Evolutionary conservation across 2,113 vertebrate species (phyloP).

Genomic region (Dissostichus mawsoni): DNA sequence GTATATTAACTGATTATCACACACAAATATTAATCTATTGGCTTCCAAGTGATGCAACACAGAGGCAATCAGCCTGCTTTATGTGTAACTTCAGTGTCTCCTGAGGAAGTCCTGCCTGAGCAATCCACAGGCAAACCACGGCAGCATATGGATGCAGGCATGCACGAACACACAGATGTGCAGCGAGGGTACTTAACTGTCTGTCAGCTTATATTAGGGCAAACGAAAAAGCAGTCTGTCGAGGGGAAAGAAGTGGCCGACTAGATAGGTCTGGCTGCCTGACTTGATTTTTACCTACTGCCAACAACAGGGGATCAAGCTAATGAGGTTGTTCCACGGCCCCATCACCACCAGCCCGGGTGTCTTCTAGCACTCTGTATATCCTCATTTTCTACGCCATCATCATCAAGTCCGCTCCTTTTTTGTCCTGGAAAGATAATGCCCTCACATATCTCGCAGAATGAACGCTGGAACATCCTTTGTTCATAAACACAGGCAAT

Average conservation of each 20-base stretch:
- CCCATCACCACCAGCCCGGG: conserved; percentile 49
- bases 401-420: conserved; percentile 46
- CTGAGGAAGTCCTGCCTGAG: conserved; percentile 41
- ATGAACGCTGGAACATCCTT: conserved; percentile 50
- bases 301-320: conserved; percentile 64
- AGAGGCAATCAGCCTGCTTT: conserved; percentile 47
- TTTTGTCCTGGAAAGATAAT: conserved; percentile 45
- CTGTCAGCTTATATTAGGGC: conserved; percentile 74
- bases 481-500: conserved; percentile 52
- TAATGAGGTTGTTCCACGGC: conserved; percentile 77
- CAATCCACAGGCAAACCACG: conserved; percentile 47
- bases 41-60: conserved; percentile 65
- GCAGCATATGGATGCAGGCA: conserved; percentile 31
- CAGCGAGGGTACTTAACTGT: conserved; percentile 68
- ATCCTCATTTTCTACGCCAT: conserved; percentile 56
- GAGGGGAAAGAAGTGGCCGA: conserved; percentile 38
- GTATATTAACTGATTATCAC: conserved; percentile 25
- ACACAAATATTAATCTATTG: conserved; percentile 39
- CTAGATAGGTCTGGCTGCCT: conserved; percentile 56
- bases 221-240: conserved; percentile 64
- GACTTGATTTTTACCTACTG: conserved; percentile 73
- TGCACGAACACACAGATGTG: conserved; percentile 42
- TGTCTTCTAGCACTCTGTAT: conserved; percentile 59
- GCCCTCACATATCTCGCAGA: conserved; percentile 23
- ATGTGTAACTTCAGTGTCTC: conserved; percentile 43